A percentile compares a stretch with the other conserved stretches of the same genome.
Evolutionary conservation across 1,140 invertebrate genomes (phyloP).

Genomic region (Panagrolaimus sp.): DNA sequence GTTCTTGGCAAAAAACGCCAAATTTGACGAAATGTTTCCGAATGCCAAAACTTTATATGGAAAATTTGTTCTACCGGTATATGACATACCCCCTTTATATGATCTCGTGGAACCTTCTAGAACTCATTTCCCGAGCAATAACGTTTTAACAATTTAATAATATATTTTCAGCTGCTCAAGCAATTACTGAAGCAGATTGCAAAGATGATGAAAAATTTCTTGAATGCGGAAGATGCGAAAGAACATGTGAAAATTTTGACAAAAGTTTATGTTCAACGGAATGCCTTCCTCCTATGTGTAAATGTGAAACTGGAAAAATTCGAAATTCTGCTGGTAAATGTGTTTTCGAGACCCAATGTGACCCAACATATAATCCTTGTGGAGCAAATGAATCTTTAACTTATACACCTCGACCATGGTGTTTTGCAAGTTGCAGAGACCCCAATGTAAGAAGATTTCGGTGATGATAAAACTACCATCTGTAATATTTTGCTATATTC

Average conservation of each 20-base stretch:
- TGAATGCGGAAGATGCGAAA: not conserved
- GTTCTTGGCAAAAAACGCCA: too few species aligned
- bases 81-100: too few species aligned
- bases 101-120: too few species aligned
- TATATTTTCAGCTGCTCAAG: too few species aligned
- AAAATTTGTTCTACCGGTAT: too few species aligned
- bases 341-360: not conserved
- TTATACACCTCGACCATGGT: not conserved
- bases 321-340: not conserved
- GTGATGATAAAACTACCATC: too few species aligned
- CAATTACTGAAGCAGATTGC: not conserved
- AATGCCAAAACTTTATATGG: too few species aligned
- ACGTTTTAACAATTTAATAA: too few species aligned
- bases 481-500: too few species aligned
- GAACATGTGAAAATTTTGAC: not conserved
- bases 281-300: not conserved
- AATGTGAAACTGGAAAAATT: not conserved
- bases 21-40: too few species aligned
- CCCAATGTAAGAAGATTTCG: not conserved
- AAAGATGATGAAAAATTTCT: not conserved
- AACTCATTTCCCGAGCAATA: too few species aligned
- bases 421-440: not conserved
- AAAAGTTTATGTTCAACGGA: not conserved
- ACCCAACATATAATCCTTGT: not conserved
- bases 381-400: not conserved